A percentile compares a stretch with the other conserved stretches of the same genome.
Conservation (phyloP, 2,888 invertebrate genomes). For the Tromatobia lineatoria region DNA sequence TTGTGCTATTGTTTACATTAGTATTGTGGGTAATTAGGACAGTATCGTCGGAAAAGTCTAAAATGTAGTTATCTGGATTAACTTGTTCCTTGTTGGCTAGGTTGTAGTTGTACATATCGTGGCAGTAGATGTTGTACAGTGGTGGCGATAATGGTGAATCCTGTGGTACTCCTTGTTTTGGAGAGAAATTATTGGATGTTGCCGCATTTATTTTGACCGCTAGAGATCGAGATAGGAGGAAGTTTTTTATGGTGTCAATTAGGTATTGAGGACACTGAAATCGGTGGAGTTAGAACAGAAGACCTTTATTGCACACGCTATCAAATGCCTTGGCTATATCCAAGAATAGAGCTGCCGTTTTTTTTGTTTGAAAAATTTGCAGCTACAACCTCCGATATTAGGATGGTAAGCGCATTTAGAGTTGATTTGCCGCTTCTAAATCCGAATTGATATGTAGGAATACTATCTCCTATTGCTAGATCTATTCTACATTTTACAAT, state of each 20-base stretch:
- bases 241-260: constrained; percentile 7
- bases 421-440: constrained; percentile 49
- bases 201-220: constrained; percentile 33
- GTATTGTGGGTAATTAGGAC: not conserved
- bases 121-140: constrained; percentile 40
- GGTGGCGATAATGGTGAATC: constrained; percentile 45
- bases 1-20: not conserved
- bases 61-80: not conserved
- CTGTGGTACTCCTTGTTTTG: constrained; percentile 50
- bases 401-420: constrained; percentile 20
- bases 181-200: constrained; percentile 26
- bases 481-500: constrained; percentile 25
- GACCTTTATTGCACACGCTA: constrained; percentile 14
- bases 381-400: constrained; percentile 20
- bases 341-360: not conserved
- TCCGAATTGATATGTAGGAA: too few relatives aligned
- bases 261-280: constrained; percentile 17
- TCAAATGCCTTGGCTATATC: constrained; percentile 40
- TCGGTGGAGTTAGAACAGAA: constrained; percentile 12
- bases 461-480: not conserved
- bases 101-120: too few relatives aligned
- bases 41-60: constrained; percentile 10
- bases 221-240: constrained; percentile 20
- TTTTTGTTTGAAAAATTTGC: not conserved
- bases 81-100: not conserved